These are phyloP conservation scores for Nasonia giraulti DNA, from an alignment of 1,140 invertebrate genomes.

Conservation along the genomic window DNA sequence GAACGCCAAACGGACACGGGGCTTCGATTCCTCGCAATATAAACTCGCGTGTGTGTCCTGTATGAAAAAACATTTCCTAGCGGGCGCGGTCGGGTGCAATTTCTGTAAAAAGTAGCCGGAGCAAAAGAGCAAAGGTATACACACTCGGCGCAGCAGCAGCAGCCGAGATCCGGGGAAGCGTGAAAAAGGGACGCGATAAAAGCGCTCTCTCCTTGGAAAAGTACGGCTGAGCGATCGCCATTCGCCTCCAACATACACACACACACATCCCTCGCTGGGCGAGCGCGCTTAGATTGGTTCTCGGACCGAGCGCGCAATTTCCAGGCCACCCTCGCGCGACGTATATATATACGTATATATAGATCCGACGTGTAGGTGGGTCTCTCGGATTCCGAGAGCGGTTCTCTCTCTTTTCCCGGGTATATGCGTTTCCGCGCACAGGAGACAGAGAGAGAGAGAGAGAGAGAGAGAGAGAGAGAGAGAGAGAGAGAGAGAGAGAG, in stretches of 20 bases:
- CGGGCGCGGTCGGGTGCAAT: neutral
- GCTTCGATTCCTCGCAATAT: neutral
- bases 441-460: neutral
- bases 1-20: neutral
- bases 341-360: neutral
- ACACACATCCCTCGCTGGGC: neutral
- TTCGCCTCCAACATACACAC: neutral
- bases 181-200: neutral
- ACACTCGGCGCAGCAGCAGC: neutral
- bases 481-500: neutral
- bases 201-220: constrained; percentile 8
- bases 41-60: neutral
- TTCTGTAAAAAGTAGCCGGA: neutral
- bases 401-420: constrained; percentile 6
- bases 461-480: neutral
- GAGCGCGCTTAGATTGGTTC: constrained; percentile 29
- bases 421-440: constrained; percentile 54
- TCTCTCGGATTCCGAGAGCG: neutral
- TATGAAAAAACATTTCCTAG: neutral
- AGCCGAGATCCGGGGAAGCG: neutral
- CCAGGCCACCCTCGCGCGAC: constrained; percentile 26
- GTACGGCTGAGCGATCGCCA: constrained; percentile 19
- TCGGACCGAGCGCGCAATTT: constrained; percentile 32
- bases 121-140: neutral
- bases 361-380: constrained; percentile 14